Base-by-base conservation (phyloP, 1,140 invertebrate genomes). In the Popillia japonica region DNA sequence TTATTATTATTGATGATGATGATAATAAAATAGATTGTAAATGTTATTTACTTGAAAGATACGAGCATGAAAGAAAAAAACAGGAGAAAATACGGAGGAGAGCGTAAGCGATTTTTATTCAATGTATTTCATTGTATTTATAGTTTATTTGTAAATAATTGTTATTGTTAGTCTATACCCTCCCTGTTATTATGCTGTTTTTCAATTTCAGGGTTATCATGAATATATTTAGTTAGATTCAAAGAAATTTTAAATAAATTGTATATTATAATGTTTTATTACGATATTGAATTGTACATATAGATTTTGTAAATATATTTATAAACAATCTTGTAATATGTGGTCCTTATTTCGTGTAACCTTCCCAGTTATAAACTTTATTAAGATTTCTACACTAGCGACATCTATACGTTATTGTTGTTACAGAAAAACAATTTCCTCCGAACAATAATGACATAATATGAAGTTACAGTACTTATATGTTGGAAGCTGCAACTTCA, bases 221-320 rank as follows among this genome's bases (percentile, higher is more conserved):
- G 44, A 76, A 76, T 76, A 76, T 76, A 76, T 41, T 72, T 74
- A 74, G 14, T 76, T 76, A 76, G 75, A 76, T 76, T 76, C 44
- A 55, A 55, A 76, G 75, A 76, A 79, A 78, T 81, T 84, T 84
- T 81, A 83, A 83, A 78, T 42, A 78, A 81, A 81, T 79, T 84
- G 80, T 83, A 84, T 80, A 83, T 82, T 84, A 82, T 83, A 83
- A 81, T 83, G 81, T 85, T 84, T 82, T 84, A 85, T 82, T 81
- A 80, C 81, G 77, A 81, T 79, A 80, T 77, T 80, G 73, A 80
- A 79, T 76, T 85, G 83, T 85, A 84, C 72, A 85, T 84, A 84
- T 78, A 80, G 78, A 81, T 79, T 83, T 83, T 85, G 84, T 85
- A 85, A 85, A 85, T 85, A 85, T 85, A 85, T 84, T 84, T 85